Evolutionary conservation across 1,140 invertebrate species (phyloP), one percentile per base, ranked within the genome.

Genomic region (Trigoniulus corallinus): DNA sequence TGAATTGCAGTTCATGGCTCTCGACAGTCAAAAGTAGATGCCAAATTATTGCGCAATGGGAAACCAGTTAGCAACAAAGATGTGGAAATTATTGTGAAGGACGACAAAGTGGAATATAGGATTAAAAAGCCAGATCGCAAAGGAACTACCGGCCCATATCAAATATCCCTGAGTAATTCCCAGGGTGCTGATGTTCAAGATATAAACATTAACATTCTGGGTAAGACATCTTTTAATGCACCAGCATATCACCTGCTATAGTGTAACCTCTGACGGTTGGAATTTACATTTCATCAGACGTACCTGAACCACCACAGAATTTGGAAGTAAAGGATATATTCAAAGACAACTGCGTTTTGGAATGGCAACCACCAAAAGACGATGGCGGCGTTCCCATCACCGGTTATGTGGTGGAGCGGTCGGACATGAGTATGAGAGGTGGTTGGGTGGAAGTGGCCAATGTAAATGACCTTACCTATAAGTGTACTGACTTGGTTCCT

Each of bases 401-500:
- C 2, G 85, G 94, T 67, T 99, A 98, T 62, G 68, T 93, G 13
- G 80, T 99, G 57, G 95, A 99, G 71, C 79, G 89, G 67, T 83
- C 94, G 68, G 94, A 98, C 69, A 72, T 82, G 63, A 77, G 84
- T 68, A 68, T 88, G 55, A 84, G 89, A 69, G 75, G 83, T 54
- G 83, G 84, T 53, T 91, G 89, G 88, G 80, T 85, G 51, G 81
- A 77, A 56, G 79, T 89, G 48, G 83, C 80, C 50, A 80, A 83
- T 67, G 76, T 85, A 15, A 73, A 81, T 62, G 76, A 77, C 44
- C 75, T 73, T 23, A 72, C 67, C n/a, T 88, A 78, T 63, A 88
- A 94, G 62, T 85, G 91, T 4, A 80, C 84, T 59, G 89, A 89
- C 60, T 74, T 98, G 1, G 73, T 79, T 34, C 79, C 80, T 20